Conservation (phyloP, 1,140 invertebrate species). For the Procambarus virginalis region DNA sequence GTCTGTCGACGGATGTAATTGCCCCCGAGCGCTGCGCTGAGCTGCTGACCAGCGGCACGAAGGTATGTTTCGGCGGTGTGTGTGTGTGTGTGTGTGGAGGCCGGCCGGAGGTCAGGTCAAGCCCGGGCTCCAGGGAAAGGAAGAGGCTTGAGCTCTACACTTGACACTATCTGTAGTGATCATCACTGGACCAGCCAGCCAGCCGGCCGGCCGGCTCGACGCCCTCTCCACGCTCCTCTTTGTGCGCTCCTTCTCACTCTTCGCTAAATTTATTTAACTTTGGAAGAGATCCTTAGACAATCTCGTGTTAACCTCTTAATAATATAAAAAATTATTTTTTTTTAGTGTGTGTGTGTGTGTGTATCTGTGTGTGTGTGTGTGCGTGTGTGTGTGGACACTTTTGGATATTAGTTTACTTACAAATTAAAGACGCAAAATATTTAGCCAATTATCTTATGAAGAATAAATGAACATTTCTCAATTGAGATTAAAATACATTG, state of each 20-base stretch:
- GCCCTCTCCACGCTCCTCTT: not conserved
- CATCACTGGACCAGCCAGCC: not conserved
- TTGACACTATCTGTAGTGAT: slow-evolving; percentile 29
- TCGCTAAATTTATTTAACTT: not conserved
- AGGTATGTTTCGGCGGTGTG: no score
- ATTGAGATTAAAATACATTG: not conserved
- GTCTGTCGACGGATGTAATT: no score
- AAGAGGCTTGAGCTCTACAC: slow-evolving; percentile 1
- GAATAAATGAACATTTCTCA: not conserved
- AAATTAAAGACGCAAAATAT: not conserved
- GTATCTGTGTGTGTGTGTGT: no score
- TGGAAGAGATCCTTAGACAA: not conserved
- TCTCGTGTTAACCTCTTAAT: not conserved
- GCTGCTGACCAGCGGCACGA: no score
- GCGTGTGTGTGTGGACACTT: no score
- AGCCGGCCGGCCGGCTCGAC: not conserved
- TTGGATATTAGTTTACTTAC: not conserved
- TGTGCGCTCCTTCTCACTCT: not conserved
- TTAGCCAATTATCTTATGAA: not conserved
- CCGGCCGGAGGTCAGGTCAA: not conserved
- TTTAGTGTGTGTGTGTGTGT: no score
- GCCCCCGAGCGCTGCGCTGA: no score
- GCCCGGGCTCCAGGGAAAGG: slow-evolving; percentile 3
- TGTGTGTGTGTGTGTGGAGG: not conserved
- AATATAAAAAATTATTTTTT: no score